Base-by-base conservation (phyloP, 64 coral and sea anemone species). In the Montipora efflorescens region DNA sequence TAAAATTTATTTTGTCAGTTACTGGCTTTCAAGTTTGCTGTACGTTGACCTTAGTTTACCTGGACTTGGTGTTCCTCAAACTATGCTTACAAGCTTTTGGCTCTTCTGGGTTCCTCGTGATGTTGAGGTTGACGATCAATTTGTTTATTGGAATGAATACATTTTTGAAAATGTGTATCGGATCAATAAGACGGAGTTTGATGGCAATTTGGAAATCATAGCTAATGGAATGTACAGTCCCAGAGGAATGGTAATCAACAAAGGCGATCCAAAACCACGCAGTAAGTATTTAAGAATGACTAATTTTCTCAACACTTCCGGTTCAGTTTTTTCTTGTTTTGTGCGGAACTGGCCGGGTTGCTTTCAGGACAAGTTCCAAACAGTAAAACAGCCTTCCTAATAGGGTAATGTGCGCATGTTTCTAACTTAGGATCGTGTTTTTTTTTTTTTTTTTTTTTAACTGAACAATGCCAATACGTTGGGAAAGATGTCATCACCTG, bases 1-100 rank as follows among this genome's bases (percentile, higher is more conserved):
- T 43, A 52, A 81, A 77, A 58, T 92, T 4, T 92, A 92, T 44
- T 92, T 86, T 50, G 66, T 51, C 3, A 86, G 64, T 45, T 72
- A 50, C 46, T 16, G 47, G 0, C 3, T 8, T 6, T 70, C 0
- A 10, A 5, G 43, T 50, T 1, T 86, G 16, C 14, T 72, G 2
- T 86, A 86, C n/a, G n/a, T 86, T 44, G 66, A 86, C 47, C 66
- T 86, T 0, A 48, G 14, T 49, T 21, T n/a, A 11, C 45, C 44
- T 9, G 47, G 20, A 36, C 15, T 11, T 8, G 1, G 18, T 21
- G 62, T 86, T 19, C 11, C 14, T 64, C 64, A 71, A 7, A 50
- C 8, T 20, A 2, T 86, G 45, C 10, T 86, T 73, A 8, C 1
- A 0, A 8, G 16, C 21, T 22, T 4, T 3, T 70, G 7, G 16